phyloP scores from a whole-genome alignment of 2,888 invertebrate genomes.

The Hydriomena furcata region DNA sequence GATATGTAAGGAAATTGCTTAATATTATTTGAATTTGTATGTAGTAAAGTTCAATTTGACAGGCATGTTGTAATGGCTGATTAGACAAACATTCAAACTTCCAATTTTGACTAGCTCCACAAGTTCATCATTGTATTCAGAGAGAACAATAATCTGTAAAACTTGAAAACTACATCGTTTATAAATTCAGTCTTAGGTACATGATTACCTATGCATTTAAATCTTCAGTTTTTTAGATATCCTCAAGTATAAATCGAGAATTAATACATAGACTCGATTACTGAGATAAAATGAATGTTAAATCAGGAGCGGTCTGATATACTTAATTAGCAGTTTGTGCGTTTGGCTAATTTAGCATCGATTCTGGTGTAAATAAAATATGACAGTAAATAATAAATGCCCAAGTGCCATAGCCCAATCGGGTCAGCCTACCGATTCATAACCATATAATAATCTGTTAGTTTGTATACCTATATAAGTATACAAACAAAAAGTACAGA shows the following conservation, averaged over 20 bases:
- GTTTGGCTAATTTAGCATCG: constrained; percentile 41
- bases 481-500: no score
- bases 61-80: constrained; percentile 23
- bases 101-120: neutral
- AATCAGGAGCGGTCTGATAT: no score
- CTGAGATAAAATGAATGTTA: no score
- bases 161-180: neutral
- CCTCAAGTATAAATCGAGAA: no score
- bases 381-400: constrained; percentile 60
- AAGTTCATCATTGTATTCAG: no score
- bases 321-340: neutral
- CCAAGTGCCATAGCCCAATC: constrained; percentile 74
- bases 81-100: constrained; percentile 14
- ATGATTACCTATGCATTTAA: no score
- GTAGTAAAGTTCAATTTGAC: constrained; percentile 27
- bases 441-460: constrained; percentile 41
- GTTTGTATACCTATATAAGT: constrained; percentile 1
- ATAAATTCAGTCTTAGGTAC: no score
- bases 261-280: no score
- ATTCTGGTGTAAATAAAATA: constrained; percentile 55
- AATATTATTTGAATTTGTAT: constrained; percentile 33
- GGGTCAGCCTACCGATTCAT: constrained; percentile 65
- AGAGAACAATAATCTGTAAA: no score
- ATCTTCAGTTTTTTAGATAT: no score
- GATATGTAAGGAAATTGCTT: constrained; percentile 46